phyloP scores from a whole-genome alignment of 2,113 vertebrate genomes.

The Phycodurus eques region DNA sequence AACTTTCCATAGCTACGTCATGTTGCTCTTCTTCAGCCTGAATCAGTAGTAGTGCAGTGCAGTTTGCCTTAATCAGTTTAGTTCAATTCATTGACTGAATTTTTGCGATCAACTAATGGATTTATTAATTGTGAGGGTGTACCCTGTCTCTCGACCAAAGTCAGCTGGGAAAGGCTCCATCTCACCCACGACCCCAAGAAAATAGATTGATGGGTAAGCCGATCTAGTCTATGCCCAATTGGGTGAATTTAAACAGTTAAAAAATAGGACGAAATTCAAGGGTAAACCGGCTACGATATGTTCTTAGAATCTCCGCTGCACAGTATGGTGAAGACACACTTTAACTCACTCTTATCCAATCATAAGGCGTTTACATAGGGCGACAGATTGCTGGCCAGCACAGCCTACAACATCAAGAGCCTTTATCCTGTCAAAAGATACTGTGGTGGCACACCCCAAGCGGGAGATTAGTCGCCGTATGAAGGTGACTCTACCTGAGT shows the following conservation, averaged over 20 bases:
- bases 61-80: neutral
- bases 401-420: constrained; percentile 26
- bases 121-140: neutral
- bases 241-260: neutral
- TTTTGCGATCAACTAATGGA: neutral
- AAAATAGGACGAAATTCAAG: neutral
- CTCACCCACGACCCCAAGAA: neutral
- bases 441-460: constrained; percentile 19
- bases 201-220: neutral
- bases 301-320: constrained; percentile 52
- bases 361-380: constrained; percentile 7
- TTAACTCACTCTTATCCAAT: neutral
- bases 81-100: neutral
- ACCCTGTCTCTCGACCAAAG: too few relatives aligned
- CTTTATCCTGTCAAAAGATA: constrained; percentile 22
- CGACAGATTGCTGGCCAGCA: neutral
- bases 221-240: neutral
- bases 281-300: constrained; percentile 63
- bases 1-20: neutral
- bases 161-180: neutral
- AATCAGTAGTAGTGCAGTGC: too few relatives aligned
- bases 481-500: constrained; percentile 71
- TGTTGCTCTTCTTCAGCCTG: neutral
- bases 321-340: neutral
- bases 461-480: constrained; percentile 54